Conservation (phyloP, 2,888 invertebrate species). For the Synanthedon andrenaeformis region DNA sequence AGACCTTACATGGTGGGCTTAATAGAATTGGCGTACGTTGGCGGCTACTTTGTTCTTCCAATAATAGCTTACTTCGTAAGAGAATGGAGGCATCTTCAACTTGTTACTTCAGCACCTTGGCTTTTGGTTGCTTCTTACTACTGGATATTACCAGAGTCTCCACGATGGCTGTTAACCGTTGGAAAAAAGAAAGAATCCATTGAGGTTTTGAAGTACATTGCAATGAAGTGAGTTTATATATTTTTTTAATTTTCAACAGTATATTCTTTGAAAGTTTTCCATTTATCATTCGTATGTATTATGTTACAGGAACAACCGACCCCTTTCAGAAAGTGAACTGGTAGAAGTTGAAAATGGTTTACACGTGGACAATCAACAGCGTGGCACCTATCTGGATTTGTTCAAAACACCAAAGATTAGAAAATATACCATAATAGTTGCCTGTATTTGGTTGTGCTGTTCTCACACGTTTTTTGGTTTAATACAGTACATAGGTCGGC, state of each 20-base stretch:
- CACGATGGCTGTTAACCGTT: constrained; percentile 80
- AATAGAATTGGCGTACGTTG: constrained; percentile 65
- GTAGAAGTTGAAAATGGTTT: constrained; percentile 34
- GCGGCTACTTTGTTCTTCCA: constrained; percentile 68
- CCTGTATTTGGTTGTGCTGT: constrained; percentile 82
- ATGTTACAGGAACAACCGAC: constrained; percentile 47
- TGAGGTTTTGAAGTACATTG: constrained; percentile 73
- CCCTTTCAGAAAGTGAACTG: constrained; percentile 35
- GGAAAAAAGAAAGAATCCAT: constrained; percentile 74
- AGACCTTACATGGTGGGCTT: constrained; percentile 68
- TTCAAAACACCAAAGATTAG: constrained; percentile 77
- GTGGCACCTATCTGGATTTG: constrained; percentile 69
- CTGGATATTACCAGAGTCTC: constrained; percentile 82
- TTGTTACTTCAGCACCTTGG: constrained; percentile 66
- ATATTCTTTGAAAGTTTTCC: background rate
- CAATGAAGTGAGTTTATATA: constrained; percentile 42
- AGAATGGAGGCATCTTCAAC: constrained; percentile 72
- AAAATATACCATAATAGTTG: constrained; percentile 74
- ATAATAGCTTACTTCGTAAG: constrained; percentile 70
- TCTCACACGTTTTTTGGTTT: constrained; percentile 87
- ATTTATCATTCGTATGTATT: constrained; percentile 5
- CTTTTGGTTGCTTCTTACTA: constrained; percentile 70
- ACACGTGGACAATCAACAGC: constrained; percentile 11
- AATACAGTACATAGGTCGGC: constrained; percentile 81
- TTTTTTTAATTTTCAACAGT: background rate